Conservation (phyloP, 2,113 vertebrate species). For the Tenebrosternarchus preto region DNA sequence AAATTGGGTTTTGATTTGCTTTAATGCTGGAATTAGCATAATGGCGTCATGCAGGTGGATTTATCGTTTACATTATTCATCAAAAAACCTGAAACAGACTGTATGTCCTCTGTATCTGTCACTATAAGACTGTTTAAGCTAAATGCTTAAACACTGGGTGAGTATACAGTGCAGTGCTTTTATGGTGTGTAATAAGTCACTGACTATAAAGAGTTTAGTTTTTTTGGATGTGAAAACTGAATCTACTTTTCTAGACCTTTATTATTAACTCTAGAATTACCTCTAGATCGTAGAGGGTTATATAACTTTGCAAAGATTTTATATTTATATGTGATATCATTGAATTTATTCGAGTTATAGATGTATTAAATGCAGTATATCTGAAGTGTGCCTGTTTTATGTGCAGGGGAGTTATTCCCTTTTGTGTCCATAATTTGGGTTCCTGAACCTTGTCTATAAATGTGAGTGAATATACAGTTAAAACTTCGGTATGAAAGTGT, state of each 20-base stretch:
- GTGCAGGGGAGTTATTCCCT: background rate
- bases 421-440: background rate
- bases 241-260: too few species aligned
- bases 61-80: conserved; percentile 69
- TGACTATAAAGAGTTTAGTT: too few species aligned
- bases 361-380: background rate
- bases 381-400: background rate
- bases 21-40: conserved; percentile 57
- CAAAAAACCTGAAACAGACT: conserved; percentile 21
- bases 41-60: conserved; percentile 52
- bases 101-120: conserved; percentile 19
- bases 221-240: too few species aligned
- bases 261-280: too few species aligned
- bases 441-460: too few species aligned
- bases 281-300: too few species aligned
- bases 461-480: too few species aligned
- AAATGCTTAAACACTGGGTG: background rate
- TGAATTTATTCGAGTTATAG: background rate
- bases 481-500: too few species aligned
- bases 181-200: too few species aligned
- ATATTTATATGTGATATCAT: background rate
- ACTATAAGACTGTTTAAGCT: background rate
- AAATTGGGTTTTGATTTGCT: conserved; percentile 45
- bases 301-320: conserved; percentile 32
- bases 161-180: conserved; percentile 7